Evolutionary conservation across 2,888 invertebrate species (phyloP).

Genomic region (Polyploca ridens): DNA sequence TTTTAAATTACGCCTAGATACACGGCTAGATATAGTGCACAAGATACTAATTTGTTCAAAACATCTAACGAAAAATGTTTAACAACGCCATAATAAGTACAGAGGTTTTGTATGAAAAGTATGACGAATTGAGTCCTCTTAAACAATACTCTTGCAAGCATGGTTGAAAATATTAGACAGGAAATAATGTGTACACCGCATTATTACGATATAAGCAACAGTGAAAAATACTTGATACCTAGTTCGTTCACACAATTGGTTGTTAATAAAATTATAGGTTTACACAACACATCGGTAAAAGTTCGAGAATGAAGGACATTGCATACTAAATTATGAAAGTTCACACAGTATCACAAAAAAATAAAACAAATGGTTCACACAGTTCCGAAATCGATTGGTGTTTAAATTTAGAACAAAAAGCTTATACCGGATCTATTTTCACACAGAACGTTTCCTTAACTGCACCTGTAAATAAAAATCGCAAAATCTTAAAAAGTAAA

Average conservation of each 20-base stretch:
- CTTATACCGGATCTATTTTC: too few species aligned
- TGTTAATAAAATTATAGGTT: slow-evolving; percentile 6
- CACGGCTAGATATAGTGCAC: too few species aligned
- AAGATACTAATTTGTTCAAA: too few species aligned
- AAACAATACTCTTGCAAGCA: too few species aligned
- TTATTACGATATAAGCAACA: neutral
- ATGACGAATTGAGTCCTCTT: too few species aligned
- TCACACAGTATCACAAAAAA: slow-evolving; percentile 8
- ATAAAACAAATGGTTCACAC: neutral
- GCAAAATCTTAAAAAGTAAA: too few species aligned
- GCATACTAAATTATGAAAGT: slow-evolving; percentile 9
- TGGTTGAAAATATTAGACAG: neutral
- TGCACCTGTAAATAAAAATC: too few species aligned
- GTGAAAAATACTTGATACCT: neutral
- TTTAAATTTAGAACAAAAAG: slow-evolving; percentile 2
- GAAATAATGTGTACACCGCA: neutral
- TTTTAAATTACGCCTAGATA: too few species aligned
- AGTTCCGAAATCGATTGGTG: slow-evolving; percentile 7
- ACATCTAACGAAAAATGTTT: too few species aligned
- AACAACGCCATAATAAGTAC: too few species aligned
- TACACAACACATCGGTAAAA: slow-evolving; percentile 13
- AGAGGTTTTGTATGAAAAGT: too few species aligned
- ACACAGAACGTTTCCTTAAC: too few species aligned
- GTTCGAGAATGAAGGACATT: slow-evolving; percentile 10
- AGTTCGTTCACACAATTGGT: slow-evolving; percentile 1